Base-by-base conservation (phyloP, 1,140 invertebrate genomes). In the Drosophila kepulauana region DNA sequence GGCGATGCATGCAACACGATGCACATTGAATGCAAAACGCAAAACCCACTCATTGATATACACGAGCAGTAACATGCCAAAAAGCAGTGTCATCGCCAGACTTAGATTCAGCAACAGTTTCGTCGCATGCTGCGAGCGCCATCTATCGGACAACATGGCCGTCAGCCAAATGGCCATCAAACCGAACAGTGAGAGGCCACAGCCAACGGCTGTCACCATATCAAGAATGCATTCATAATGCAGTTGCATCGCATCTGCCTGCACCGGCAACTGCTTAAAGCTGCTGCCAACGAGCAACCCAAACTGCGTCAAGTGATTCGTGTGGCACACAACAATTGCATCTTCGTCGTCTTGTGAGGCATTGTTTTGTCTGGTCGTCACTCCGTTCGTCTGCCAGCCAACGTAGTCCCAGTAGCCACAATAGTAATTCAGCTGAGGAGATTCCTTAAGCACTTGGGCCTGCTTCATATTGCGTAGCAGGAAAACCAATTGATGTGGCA, bases 271-370 rank as follows among this genome's bases (percentile, higher is more conserved):
- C 43, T 89, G 80, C 16, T 91, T 81, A 59, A 82, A 84, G 15
- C 62, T 79, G 38, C 90, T 91, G 13, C 93, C 86, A 13, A 95
- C 75, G 28, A 95, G 82, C 69, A 94, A 92, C 5, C 94, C 94
- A 81, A 95, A 95, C 89, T 95, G 93, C 15, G 95, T 95, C 56
- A 95, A 87, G 89, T 95, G 95, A 38, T 93, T 93, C 62, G 93
- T 95, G 16, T 93, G 82, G 82, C 94, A 95, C 6, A 94, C 59
- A 15, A 33, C 59, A 25, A 70, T 38, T 2, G 58, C 15, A 38
- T 62, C 41, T n/a, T 25, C 6, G 10, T 8, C 5, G 10, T 8
- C 5, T 20, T 10, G 30, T 7, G 15, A 10, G 5, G 0, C 33
- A 4, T 20, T n/a, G 1, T 10, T 25, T 25, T 25, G 20, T 25